Evolutionary conservation across 2,113 vertebrate genomes (phyloP).

Genomic region (Anthoscopus minutus): DNA sequence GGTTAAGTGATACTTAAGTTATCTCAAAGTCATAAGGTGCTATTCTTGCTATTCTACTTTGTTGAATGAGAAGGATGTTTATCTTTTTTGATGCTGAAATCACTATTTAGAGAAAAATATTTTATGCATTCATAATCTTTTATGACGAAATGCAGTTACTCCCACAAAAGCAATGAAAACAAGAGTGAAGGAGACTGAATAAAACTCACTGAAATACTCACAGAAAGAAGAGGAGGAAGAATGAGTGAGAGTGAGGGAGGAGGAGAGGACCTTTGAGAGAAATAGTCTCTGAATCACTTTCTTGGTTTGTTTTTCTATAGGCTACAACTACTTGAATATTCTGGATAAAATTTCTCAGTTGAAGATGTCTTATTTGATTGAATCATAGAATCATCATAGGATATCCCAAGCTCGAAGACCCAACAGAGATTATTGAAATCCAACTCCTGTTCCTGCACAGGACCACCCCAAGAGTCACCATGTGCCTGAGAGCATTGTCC

Average conservation of each 20-base stretch:
- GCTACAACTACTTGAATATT: neutral
- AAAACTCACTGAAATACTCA: neutral
- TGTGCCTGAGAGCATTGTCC: neutral
- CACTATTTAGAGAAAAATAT: neutral
- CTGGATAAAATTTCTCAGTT: neutral
- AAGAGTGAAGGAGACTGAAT: neutral
- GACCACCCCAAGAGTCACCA: neutral
- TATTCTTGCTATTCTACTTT: neutral
- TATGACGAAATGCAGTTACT: neutral
- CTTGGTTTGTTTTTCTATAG: neutral
- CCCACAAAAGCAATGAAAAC: neutral
- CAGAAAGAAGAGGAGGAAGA: neutral
- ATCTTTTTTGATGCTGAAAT: neutral
- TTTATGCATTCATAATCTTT: neutral
- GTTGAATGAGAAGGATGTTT: neutral
- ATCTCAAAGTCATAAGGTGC: neutral
- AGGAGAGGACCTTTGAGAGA: neutral
- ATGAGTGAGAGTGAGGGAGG: neutral
- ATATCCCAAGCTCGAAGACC: neutral
- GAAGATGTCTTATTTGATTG: neutral
- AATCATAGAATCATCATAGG: neutral
- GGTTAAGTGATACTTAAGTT: neutral
- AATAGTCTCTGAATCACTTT: neutral
- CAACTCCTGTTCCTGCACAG: neutral
- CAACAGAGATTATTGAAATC: neutral